Conservation (phyloP, 2,888 invertebrate genomes). For the Lasioglossum vierecki region DNA sequence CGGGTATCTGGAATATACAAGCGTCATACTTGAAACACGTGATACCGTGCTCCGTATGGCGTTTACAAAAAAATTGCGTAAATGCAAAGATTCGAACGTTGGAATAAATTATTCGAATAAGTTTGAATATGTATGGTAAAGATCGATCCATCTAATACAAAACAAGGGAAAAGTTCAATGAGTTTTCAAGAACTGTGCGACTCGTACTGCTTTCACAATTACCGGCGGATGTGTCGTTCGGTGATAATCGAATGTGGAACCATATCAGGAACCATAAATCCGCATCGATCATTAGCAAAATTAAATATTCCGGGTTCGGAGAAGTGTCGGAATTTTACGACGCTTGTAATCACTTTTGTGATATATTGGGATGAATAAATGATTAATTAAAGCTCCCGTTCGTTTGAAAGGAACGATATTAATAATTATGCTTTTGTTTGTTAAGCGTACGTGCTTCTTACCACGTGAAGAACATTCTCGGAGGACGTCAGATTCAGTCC, state of each 20-base stretch:
- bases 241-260: neutral
- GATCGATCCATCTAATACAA: no score
- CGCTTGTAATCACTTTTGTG: neutral
- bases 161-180: no score
- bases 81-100: neutral
- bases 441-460: slow-evolving; percentile 46
- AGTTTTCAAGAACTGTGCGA: no score
- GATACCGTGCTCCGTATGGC: neutral
- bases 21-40: neutral
- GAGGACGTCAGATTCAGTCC: slow-evolving; percentile 76
- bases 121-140: neutral
- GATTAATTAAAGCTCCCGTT: neutral
- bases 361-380: neutral
- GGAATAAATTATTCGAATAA: neutral
- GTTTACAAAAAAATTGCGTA: no score
- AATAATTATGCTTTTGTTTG: neutral
- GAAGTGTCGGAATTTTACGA: neutral
- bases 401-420: neutral
- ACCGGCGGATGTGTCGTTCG: neutral
- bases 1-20: neutral
- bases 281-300: neutral
- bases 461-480: slow-evolving; percentile 79
- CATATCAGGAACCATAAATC: neutral
- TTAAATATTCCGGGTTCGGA: neutral
- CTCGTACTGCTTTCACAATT: no score